A percentile compares a stretch with the other conserved stretches of the same genome.
phyloP scores from a whole-genome alignment of 2,888 invertebrate species.

The Chymomyza fuscimana region DNA sequence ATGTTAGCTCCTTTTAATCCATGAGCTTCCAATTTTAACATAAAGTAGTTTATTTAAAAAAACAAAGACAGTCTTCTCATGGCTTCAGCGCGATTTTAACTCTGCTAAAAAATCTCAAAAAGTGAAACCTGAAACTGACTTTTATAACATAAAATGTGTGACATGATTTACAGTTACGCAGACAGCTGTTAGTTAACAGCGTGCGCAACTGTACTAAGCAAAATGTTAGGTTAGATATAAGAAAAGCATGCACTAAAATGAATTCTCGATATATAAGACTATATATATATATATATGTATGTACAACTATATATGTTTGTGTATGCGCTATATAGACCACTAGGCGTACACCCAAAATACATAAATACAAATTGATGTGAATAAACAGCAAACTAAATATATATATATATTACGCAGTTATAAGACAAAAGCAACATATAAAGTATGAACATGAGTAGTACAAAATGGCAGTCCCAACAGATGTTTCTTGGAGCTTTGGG shows the following conservation, averaged over 20 bases:
- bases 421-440: conserved; percentile 53
- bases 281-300: neutral
- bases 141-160: conserved; percentile 38
- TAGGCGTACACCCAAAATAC: conserved; percentile 13
- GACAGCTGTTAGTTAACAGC: conserved; percentile 2
- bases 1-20: no score
- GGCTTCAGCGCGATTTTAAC: neutral
- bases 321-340: neutral
- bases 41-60: no score
- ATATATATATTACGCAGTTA: conserved; percentile 44
- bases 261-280: neutral
- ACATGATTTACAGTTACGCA: conserved; percentile 28
- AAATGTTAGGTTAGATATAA: conserved; percentile 26
- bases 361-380: conserved; percentile 1
- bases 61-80: no score
- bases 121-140: conserved; percentile 25
- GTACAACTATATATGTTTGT: conserved; percentile 9
- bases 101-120: neutral
- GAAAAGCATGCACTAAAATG: conserved; percentile 22
- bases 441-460: conserved; percentile 51
- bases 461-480: conserved; percentile 12
- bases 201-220: neutral
- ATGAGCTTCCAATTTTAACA: no score
- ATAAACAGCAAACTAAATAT: conserved; percentile 32
- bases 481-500: conserved; percentile 17